These are phyloP conservation scores for Murina feae DNA, from an alignment of 2,113 vertebrate genomes.

Conservation along the genomic window DNA sequence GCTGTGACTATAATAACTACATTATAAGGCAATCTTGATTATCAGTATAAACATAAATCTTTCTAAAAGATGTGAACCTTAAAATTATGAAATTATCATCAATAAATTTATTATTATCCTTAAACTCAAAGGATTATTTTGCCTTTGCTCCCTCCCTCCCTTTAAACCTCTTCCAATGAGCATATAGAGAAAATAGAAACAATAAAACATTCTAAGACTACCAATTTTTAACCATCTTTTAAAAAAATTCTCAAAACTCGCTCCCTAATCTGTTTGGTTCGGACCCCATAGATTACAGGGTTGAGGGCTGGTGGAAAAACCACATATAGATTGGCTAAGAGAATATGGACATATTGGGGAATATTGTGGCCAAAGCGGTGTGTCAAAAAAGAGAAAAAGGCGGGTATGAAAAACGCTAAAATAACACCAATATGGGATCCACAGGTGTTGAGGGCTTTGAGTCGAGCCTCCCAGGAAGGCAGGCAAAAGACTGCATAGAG, in stretches of 20 bases:
- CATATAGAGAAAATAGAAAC: neutral
- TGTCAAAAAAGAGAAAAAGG: neutral
- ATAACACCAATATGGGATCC: slow-evolving; percentile 20
- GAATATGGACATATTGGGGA: slow-evolving; percentile 33
- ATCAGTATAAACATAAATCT: neutral
- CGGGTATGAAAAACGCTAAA: neutral
- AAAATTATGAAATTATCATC: neutral
- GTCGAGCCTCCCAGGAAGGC: neutral
- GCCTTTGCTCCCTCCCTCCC: neutral
- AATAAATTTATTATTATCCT: neutral
- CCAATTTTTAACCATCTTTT: neutral
- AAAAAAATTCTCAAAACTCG: neutral
- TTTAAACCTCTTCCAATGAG: neutral
- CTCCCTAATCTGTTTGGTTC: slow-evolving; percentile 16
- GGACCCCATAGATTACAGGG: slow-evolving; percentile 66
- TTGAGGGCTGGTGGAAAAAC: slow-evolving; percentile 50
- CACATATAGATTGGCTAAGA: slow-evolving; percentile 60
- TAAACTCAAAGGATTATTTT: neutral
- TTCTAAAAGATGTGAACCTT: neutral
- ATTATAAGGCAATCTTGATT: neutral
- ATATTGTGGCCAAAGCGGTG: neutral
- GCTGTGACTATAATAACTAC: neutral
- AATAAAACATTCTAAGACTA: neutral
- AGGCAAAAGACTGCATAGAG: slow-evolving; percentile 20
- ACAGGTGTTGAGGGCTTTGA: slow-evolving; percentile 45